Base-by-base conservation (phyloP, 2,113 vertebrate genomes). In the Pachycephala philippinensis region DNA sequence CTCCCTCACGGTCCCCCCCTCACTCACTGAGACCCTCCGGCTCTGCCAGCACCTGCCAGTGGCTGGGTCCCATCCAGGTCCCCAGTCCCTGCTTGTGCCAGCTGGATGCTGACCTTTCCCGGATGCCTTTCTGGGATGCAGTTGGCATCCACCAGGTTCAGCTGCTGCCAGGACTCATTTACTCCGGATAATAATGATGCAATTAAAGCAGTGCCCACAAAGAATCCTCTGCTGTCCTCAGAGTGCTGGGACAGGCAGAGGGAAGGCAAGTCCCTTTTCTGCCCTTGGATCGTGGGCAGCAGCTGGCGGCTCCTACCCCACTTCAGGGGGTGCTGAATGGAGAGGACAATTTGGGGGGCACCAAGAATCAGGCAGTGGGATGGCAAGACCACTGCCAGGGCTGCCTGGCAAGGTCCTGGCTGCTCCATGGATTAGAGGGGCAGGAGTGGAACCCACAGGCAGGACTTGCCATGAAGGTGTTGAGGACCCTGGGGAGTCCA, bases 111-210 rank as follows among this genome's bases (percentile, higher is more conserved):
- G 85, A 93, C 81, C 4, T 47, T n/a, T 84, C 87, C 95, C 23
- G 31, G 83, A 96, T 91, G 93, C 93, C 93, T 91, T 87, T 92
- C 84, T 93, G 91, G 92, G 94, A 96, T 95, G 91, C 42, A 90
- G 87, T 53, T 97, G 97, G 97, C 94, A 96, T 90, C 96, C 57
- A 64, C 59, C 56, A 81, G 72, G 86, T 95, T 96, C 97, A 97
- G 97, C 97, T 94, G 95, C 91, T 94, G 93, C 39, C 81, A 96
- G 92, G 90, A 87, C 57, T 97, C 96, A 77, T 92, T 95, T 89
- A 70, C 92, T 87, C 89, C 28, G 95, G 94, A 97, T 66, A 97
- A 93, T 91, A 97, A 95, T 0, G 18, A 77, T 44, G 92, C 93
- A 96, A 93, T 97, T 95, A 97, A 96, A 96, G 88, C 68, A 63